These are phyloP conservation scores for Pungitius pungitius DNA, from an alignment of 2,113 vertebrate species.

Conservation along the genomic window DNA sequence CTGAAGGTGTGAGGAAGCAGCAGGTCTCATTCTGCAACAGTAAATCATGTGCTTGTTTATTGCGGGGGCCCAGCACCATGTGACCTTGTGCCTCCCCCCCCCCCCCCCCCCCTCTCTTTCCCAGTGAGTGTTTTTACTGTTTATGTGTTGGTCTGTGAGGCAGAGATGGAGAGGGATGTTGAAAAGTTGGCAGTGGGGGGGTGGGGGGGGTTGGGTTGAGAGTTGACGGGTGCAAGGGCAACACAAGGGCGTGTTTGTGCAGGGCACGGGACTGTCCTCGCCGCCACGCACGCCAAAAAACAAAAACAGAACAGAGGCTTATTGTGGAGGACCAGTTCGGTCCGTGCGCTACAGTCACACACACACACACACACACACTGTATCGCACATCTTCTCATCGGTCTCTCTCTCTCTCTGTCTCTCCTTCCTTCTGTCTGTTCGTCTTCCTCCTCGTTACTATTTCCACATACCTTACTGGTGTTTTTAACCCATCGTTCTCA, in stretches of 20 bases:
- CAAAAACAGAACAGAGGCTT: conserved; percentile 67
- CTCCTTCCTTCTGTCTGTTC: conserved; percentile 24
- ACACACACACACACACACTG: conserved; percentile 70
- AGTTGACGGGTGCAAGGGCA: conserved; percentile 58
- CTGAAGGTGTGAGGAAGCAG: conserved; percentile 32
- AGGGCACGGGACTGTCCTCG: conserved; percentile 72
- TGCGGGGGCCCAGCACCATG: conserved; percentile 20
- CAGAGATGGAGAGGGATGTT: conserved; percentile 24
- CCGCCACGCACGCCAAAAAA: conserved; percentile 48
- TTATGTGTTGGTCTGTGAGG: conserved; percentile 35
- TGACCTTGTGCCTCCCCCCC: conserved; percentile 39
- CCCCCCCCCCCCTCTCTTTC: neutral
- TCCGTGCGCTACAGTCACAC: conserved; percentile 66
- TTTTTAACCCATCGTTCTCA: too few species aligned
- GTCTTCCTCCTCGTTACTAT: conserved; percentile 13
- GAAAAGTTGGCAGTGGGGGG: neutral
- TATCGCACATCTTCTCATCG: conserved; percentile 44
- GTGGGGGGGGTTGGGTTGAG: neutral
- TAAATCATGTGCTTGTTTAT: conserved; percentile 30
- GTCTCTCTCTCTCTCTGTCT: conserved; percentile 28
- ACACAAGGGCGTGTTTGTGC: conserved; percentile 77
- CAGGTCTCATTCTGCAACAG: conserved; percentile 27
- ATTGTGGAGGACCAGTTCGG: conserved; percentile 70
- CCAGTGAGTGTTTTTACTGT: conserved; percentile 42
- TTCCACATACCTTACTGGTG: neutral